These are phyloP conservation scores for Brachionus sp. DNA, from an alignment of 1,140 invertebrate species.

Conservation along the genomic window DNA sequence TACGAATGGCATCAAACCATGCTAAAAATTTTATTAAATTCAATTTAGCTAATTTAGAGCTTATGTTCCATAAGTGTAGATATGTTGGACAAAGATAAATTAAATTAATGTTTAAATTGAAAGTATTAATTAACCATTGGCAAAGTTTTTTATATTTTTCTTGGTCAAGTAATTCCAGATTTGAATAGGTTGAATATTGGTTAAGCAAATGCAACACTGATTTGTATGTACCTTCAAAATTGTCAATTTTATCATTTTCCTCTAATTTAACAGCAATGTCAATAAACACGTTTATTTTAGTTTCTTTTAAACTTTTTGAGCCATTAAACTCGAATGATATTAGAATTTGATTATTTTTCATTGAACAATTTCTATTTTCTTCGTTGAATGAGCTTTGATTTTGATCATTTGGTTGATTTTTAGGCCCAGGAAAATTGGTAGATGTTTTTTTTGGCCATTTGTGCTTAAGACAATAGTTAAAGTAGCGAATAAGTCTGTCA, in stretches of 20 bases:
- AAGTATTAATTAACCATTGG: neutral
- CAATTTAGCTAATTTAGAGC: neutral
- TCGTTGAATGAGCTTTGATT: neutral
- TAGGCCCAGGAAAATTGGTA: neutral
- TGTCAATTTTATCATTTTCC: neutral
- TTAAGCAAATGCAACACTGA: neutral
- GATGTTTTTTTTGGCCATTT: neutral
- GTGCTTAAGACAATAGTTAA: neutral
- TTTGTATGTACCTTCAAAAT: neutral
- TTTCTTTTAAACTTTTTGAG: neutral
- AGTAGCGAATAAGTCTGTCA: constrained; percentile 1
- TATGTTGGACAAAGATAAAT: neutral
- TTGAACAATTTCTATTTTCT: neutral
- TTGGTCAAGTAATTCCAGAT: neutral
- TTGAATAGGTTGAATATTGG: neutral
- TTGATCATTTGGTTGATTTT: neutral
- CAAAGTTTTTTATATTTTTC: neutral
- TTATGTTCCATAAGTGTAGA: constrained; percentile 13
- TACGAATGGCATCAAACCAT: constrained; percentile 7
- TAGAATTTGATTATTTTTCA: constrained; percentile 30
- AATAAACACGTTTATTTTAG: neutral
- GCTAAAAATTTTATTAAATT: constrained; percentile 10
- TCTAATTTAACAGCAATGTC: constrained; percentile 22
- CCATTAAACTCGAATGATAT: constrained; percentile 6
- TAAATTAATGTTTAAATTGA: constrained; percentile 9